Base-by-base conservation (phyloP, 2,113 vertebrate genomes). In the Amblyornis subalaris region DNA sequence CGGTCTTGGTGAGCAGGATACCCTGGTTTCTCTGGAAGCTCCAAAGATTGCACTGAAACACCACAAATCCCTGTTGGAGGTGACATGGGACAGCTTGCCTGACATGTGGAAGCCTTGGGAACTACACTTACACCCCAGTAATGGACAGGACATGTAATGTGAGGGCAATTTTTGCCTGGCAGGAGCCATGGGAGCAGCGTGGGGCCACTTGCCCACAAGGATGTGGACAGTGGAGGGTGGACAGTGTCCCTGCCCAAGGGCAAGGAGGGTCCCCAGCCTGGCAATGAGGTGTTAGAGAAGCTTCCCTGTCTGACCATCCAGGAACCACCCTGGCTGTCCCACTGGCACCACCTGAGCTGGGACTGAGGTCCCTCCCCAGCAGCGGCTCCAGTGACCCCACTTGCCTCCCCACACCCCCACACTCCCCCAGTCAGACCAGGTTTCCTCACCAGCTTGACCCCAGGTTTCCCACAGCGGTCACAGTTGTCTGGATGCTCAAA, bases 191-290 rank as follows among this genome's bases (percentile, higher is more conserved):
- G 36, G n/a, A 84, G 19, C 24, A 33, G 19, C 8, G 10, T 5
- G 0, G 8, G 28, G n/a, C 42, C 16, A 47, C 42, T 35, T 33
- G 47, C 42, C 44, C 28, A 24, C 16, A 18, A 7, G 1, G 5
- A 19, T 0, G 0, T 13, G 10, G 7, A 14, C 31, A 33, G 19
- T 45, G 0, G 0, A 62, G 51, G 36, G 33, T 9, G 26, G 26
- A 4, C 1, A 3, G 29, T 15, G 62, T 19, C 24, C 44, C 40
- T 22, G 4, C 22, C 35, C 64, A 23, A n/a, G 44, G 44, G 38
- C 42, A 53, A 5, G 0, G 1, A 17, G 15, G 31, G 2, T 38
- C 72, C 21, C 10, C 38, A 69, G 15, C 1, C 25, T 60, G 23
- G 25, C 58, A 40, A 19, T 14, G 21, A 42, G 26, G 14, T 47